Conservation (phyloP, 2,113 vertebrate genomes). For the Coryphaenoides rupestris region DNA sequence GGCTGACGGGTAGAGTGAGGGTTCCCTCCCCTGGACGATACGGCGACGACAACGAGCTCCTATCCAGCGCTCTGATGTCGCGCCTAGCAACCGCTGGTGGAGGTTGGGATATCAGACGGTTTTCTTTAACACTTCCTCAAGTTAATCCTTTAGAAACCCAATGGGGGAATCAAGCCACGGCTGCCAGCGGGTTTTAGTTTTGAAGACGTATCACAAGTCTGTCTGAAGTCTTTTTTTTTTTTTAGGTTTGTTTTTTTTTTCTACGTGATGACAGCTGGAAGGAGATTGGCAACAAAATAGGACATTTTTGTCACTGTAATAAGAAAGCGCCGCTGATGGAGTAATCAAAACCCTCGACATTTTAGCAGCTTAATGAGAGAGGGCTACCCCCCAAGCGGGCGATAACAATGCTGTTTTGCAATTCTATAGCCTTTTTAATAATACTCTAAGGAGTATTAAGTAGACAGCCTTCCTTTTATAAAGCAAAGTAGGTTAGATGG, state of each 20-base stretch:
- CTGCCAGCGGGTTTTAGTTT: slow-evolving; percentile 43
- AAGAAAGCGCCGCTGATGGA: slow-evolving; percentile 60
- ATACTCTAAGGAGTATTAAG: slow-evolving; percentile 62
- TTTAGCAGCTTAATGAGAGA: slow-evolving; percentile 66
- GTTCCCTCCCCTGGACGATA: slow-evolving; percentile 76
- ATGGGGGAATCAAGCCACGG: slow-evolving; percentile 66
- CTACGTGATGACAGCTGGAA: slow-evolving; percentile 66
- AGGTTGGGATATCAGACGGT: slow-evolving; percentile 59
- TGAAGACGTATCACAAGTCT: slow-evolving; percentile 59
- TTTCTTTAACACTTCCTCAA: slow-evolving; percentile 43
- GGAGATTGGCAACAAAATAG: slow-evolving; percentile 70
- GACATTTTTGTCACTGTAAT: slow-evolving; percentile 65
- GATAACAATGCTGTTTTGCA: slow-evolving; percentile 68
- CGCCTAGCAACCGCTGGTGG: slow-evolving; percentile 62
- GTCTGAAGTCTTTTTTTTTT: slow-evolving; percentile 63
- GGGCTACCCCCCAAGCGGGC: slow-evolving; percentile 63
- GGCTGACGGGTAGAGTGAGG: slow-evolving; percentile 71
- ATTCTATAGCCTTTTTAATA: slow-evolving; percentile 70
- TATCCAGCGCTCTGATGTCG: slow-evolving; percentile 65
- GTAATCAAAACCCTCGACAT: slow-evolving; percentile 67
- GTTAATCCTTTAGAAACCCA: slow-evolving; percentile 65
- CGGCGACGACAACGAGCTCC: slow-evolving; percentile 43
- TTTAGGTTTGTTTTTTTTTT: not conserved
- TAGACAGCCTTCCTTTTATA: slow-evolving; percentile 58
- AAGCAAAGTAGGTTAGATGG: slow-evolving; percentile 60